Conservation (phyloP, 2,113 vertebrate species). For the Tenrec ecaudatus region DNA sequence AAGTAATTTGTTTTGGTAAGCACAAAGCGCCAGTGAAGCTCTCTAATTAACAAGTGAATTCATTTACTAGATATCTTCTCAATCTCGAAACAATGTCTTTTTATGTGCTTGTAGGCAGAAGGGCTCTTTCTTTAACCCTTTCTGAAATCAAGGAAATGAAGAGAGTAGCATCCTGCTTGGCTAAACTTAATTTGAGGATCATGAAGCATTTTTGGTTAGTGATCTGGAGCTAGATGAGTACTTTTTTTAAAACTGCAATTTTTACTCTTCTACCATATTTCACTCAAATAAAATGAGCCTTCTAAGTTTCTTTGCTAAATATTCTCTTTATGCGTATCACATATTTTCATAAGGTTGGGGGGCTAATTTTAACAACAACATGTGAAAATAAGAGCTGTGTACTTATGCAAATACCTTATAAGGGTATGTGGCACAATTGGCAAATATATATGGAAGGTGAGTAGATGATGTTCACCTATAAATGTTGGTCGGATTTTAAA, state of each 20-base stretch:
- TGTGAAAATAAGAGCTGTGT: background rate
- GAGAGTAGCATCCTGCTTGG: slow-evolving; percentile 17
- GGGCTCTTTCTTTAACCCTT: background rate
- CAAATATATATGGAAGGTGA: background rate
- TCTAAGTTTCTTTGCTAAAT: background rate
- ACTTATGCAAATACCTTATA: background rate
- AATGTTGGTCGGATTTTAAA: background rate
- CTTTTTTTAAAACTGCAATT: slow-evolving; percentile 19
- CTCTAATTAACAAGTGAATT: background rate
- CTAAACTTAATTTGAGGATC: slow-evolving; percentile 58
- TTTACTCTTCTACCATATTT: background rate
- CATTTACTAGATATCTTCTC: slow-evolving; percentile 21
- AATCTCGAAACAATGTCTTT: background rate
- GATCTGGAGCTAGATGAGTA: slow-evolving; percentile 17
- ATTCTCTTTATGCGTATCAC: background rate
- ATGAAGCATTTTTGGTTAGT: slow-evolving; percentile 53
- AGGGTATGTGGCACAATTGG: background rate
- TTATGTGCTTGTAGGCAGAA: background rate
- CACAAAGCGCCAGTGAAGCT: slow-evolving; percentile 11
- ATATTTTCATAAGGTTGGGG: background rate
- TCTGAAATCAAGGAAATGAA: background rate
- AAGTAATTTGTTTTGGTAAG: slow-evolving; percentile 15
- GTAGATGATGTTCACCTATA: background rate
- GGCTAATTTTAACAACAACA: background rate
- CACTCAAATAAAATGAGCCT: background rate